phyloP scores from a whole-genome alignment of 2,888 invertebrate genomes.

The Ganaspis brasiliensis region DNA sequence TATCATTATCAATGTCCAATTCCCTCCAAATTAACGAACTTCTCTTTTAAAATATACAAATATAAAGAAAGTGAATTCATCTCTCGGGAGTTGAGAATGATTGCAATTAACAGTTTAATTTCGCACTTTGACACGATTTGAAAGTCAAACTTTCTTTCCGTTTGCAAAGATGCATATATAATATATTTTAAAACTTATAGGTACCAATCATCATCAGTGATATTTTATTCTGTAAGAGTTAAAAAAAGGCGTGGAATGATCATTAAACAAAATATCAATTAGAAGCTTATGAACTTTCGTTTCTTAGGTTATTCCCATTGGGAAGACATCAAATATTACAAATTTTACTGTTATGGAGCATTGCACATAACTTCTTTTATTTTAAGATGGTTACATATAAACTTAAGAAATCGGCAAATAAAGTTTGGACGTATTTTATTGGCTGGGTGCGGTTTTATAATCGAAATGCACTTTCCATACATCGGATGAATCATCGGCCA shows the following conservation, averaged over 20 bases:
- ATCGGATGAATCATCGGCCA: conserved; percentile 18
- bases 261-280: conserved; percentile 12
- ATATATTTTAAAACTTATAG: background rate
- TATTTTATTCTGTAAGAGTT: background rate
- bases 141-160: conserved; percentile 30
- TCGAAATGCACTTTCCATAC: conserved; percentile 35
- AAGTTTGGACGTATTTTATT: conserved; percentile 33
- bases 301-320: background rate
- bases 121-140: conserved; percentile 23
- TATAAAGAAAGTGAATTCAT: conserved; percentile 2
- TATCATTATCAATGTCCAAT: background rate
- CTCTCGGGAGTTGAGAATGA: background rate
- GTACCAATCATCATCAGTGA: background rate
- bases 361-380: conserved; percentile 12
- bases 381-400: background rate
- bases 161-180: background rate
- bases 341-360: background rate
- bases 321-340: background rate
- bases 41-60: background rate
- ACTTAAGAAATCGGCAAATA: conserved; percentile 19
- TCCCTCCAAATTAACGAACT: background rate
- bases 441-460: conserved; percentile 31
- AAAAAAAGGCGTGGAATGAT: conserved; percentile 17
- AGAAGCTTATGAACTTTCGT: conserved; percentile 19
- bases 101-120: background rate